Percentiles rank a stretch among this genome's conserved stretches.
phyloP scores from a whole-genome alignment of 35 echinoderm and acorn worm species.

The Holothuria glaberrima region DNA sequence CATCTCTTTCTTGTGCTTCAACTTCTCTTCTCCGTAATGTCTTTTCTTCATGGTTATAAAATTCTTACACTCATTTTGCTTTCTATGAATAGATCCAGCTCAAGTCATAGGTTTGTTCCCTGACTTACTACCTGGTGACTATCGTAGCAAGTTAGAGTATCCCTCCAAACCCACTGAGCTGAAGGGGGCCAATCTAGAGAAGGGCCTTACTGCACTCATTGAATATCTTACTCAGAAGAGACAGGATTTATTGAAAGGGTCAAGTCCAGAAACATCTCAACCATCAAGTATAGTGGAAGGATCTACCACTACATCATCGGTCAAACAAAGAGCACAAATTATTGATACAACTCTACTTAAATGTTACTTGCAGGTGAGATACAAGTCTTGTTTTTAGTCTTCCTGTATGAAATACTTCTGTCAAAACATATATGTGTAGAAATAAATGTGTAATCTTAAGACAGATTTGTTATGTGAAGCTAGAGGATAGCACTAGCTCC shows the following conservation, averaged over 20 bases:
- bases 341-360: constrained; percentile 98
- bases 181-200: constrained; percentile 82
- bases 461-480: too few relatives aligned
- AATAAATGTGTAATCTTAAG: too few relatives aligned
- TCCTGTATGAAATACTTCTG: too few relatives aligned
- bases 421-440: too few relatives aligned
- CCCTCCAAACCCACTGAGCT: constrained; percentile 77
- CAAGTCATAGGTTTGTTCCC: constrained; percentile 96
- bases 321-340: constrained; percentile 87
- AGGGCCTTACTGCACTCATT: constrained; percentile 87
- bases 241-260: constrained; percentile 78
- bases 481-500: too few relatives aligned
- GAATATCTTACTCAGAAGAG: constrained; percentile 98
- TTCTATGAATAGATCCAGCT: constrained; percentile 73
- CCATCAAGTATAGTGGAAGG: constrained; percentile 91
- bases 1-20: too few relatives aligned
- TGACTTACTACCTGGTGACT: constrained; percentile 87
- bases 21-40: too few relatives aligned
- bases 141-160: constrained; percentile 88
- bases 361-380: constrained; percentile 92
- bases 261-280: constrained; percentile 61
- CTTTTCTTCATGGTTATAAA: too few relatives aligned
- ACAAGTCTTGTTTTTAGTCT: not conserved
- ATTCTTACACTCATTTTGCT: not conserved
- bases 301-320: constrained; percentile 74